Evolutionary conservation across 1,140 invertebrate genomes (phyloP).

Genomic region (Dysdera silvatica): DNA sequence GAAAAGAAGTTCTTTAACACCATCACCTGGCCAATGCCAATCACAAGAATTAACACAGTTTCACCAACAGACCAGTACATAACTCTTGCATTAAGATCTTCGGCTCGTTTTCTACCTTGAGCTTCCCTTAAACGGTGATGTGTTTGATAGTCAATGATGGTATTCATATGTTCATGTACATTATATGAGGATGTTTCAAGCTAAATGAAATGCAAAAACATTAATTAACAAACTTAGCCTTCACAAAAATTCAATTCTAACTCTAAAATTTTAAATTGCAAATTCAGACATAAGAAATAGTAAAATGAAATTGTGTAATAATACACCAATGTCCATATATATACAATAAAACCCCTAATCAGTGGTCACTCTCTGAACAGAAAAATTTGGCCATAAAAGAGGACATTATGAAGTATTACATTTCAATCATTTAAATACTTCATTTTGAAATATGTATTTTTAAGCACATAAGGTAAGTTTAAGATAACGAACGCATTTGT

Average conservation of each 20-base stretch:
- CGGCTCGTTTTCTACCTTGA: slow-evolving; percentile 84
- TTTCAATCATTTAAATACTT: no score
- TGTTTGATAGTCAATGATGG: slow-evolving; percentile 87
- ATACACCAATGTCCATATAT: neutral
- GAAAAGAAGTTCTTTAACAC: slow-evolving; percentile 91
- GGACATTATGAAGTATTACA: no score
- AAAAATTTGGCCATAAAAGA: no score
- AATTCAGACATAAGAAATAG: neutral
- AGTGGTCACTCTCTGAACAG: no score
- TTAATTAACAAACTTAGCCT: neutral
- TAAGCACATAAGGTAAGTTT: no score
- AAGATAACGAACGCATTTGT: no score
- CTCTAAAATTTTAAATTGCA: no score
- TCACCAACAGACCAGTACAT: slow-evolving; percentile 86
- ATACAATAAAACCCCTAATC: no score
- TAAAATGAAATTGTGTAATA: slow-evolving; percentile 5
- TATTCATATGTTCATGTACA: slow-evolving; percentile 78
- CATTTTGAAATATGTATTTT: no score
- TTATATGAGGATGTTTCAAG: slow-evolving; percentile 83
- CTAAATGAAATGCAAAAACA: slow-evolving; percentile 49
- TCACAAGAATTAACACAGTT: slow-evolving; percentile 71
- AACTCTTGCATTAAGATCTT: slow-evolving; percentile 89
- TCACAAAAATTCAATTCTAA: no score
- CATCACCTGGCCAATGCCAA: slow-evolving; percentile 81
- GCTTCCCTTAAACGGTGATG: slow-evolving; percentile 91